Conservation (phyloP, 2,113 vertebrate genomes). For the Hydropotes inermis region DNA sequence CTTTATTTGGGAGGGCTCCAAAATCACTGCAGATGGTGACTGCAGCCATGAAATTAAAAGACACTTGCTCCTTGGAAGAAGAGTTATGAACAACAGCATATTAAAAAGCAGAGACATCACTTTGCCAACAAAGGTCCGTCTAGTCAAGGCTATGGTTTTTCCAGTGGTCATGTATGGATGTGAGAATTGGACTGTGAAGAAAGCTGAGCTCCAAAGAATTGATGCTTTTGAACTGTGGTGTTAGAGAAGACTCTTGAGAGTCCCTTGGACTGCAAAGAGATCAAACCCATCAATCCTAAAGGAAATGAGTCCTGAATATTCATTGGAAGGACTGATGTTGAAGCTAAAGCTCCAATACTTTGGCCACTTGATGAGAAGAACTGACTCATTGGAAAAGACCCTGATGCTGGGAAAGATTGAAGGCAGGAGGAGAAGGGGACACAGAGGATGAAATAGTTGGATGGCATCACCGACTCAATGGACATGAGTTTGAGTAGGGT, state of each 20-base stretch:
- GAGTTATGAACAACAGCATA: too few species aligned
- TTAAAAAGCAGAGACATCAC: too few species aligned
- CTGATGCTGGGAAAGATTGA: background rate
- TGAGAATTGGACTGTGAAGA: background rate
- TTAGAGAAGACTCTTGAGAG: background rate
- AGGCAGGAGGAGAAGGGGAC: background rate
- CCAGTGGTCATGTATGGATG: background rate
- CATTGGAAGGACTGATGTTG: background rate
- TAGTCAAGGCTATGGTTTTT: too few species aligned
- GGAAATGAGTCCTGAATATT: background rate
- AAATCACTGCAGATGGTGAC: too few species aligned
- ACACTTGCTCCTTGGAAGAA: too few species aligned
- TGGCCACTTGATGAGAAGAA: background rate
- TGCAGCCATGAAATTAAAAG: too few species aligned
- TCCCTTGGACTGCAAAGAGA: background rate
- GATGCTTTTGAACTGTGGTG: background rate
- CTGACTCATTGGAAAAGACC: background rate
- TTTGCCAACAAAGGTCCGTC: too few species aligned
- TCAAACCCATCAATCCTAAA: background rate
- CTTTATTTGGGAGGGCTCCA: too few species aligned
- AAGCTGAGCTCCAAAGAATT: background rate
- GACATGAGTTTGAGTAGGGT: background rate
- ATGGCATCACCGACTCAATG: rapidly evolving
- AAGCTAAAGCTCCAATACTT: background rate
- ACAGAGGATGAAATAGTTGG: background rate